Conservation (phyloP, 2,113 vertebrate species). For the Coptodon rendalli region DNA sequence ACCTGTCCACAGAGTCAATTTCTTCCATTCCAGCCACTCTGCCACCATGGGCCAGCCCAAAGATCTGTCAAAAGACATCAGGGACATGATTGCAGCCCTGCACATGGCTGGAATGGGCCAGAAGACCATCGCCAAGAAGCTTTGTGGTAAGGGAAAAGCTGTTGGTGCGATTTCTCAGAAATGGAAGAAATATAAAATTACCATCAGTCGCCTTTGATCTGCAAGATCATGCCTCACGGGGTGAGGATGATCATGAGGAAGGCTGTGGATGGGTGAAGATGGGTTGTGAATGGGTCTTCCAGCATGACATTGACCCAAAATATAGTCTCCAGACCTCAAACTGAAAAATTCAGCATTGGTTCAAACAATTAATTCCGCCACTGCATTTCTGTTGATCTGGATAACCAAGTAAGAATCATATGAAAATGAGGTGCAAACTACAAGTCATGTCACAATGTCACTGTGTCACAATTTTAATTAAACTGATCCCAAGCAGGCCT, state of each 20-base stretch:
- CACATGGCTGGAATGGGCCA: not conserved
- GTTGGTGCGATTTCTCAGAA: not conserved
- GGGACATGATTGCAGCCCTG: rapidly evolving
- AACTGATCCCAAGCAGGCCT: not conserved
- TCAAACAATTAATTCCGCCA: rapidly evolving
- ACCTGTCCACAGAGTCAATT: not conserved
- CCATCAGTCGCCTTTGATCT: not conserved
- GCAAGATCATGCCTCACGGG: rapidly evolving
- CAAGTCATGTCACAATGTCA: not conserved
- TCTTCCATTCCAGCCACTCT: not conserved
- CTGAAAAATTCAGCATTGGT: not conserved
- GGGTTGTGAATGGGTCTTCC: rapidly evolving
- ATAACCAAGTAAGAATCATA: rapidly evolving
- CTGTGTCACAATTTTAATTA: not conserved
- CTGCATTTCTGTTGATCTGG: rapidly evolving
- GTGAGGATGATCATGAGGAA: not conserved
- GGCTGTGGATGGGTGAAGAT: not conserved
- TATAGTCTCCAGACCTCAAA: not conserved
- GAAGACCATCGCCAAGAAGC: not conserved
- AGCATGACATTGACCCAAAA: not conserved
- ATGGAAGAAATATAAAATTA: not conserved
- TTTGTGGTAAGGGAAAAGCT: not conserved
- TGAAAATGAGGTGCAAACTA: not conserved
- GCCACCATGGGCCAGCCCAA: rapidly evolving
- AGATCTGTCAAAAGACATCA: not conserved